Evolutionary conservation across 1,140 invertebrate species (phyloP).

Genomic region (Penaeus japonicus): DNA sequence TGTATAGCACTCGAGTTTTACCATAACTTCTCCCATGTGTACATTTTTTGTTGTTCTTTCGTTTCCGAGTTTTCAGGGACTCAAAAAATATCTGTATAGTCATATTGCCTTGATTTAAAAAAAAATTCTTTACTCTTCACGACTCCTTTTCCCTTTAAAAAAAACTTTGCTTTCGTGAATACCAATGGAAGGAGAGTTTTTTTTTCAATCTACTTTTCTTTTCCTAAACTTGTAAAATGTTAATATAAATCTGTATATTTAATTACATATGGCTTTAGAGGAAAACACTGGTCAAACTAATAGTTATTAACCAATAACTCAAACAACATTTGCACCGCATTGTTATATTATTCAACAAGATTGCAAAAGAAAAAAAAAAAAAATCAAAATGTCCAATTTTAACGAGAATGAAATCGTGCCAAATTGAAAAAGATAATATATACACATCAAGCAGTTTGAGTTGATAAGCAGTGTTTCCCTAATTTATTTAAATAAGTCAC

Average conservation of each 20-base stretch:
- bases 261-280: too few relatives aligned
- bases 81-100: background rate
- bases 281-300: too few relatives aligned
- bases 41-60: constrained; percentile 3
- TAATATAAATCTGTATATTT: too few relatives aligned
- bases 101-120: too few relatives aligned
- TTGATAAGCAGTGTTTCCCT: background rate
- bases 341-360: constrained; percentile 2
- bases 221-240: too few relatives aligned
- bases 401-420: constrained; percentile 8
- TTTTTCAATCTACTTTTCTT: too few relatives aligned
- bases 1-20: constrained; percentile 35
- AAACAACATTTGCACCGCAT: background rate
- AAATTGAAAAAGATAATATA: background rate
- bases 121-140: too few relatives aligned
- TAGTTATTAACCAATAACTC: too few relatives aligned
- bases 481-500: background rate
- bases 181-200: too few relatives aligned
- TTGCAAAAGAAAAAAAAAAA: background rate
- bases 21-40: constrained; percentile 17
- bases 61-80: background rate
- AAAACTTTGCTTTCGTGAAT: too few relatives aligned
- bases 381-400: background rate
- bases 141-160: too few relatives aligned
- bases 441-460: background rate